Evolutionary conservation across 2,113 vertebrate genomes (phyloP), one percentile per base, ranked within the genome.

Genomic region (Labeo catla): DNA sequence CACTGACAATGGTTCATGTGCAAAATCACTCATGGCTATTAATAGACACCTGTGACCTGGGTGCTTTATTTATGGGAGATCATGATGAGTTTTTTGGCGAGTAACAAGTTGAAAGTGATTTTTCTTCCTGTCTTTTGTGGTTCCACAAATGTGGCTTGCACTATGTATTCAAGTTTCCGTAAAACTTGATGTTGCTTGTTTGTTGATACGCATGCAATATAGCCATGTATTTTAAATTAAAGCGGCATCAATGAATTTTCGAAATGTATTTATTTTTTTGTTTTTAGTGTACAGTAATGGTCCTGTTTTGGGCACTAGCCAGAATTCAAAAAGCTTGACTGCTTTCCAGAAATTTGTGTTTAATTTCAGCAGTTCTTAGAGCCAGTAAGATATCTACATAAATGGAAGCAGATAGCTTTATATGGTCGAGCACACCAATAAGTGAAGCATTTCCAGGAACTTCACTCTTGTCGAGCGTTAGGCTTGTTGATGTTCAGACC

Each of bases 311-410:
- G 28, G 65, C 61, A 4, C 23, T 28, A 28, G 8, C 61, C 4
- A 65, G 11, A 65, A 65, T 65, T 66, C 63, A 43, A 13, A 43
- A 21, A 72, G 4, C 49, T 54, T 0, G 1, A 45, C 16, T 36
- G 52, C 39, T 81, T 63, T 80, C 57, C 57, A 80, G 78, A 47
- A 28, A 78, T 78, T 6, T 39, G 78, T n/a, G 10, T 6, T n/a
- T 59, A 8, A 8, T 80, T 80, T n/a, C 10, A 13, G 16, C 54
- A 21, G 54, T n/a, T 34, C 4, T 74, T 74, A 11, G 15, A n/a
- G 6, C 10, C 54, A 21, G 19, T 23, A 70, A 39, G 8, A 34
- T 45, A 19, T n/a, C 54, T 59, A 8, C 16, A 19, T 36, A 4
- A 63, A 23, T 23, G 57, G 6, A 15, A 63, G 11, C 57, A 23